Evolutionary conservation across 1,140 invertebrate species (phyloP), one percentile per base, ranked within the genome.

Genomic region (Eriosoma lanigerum): DNA sequence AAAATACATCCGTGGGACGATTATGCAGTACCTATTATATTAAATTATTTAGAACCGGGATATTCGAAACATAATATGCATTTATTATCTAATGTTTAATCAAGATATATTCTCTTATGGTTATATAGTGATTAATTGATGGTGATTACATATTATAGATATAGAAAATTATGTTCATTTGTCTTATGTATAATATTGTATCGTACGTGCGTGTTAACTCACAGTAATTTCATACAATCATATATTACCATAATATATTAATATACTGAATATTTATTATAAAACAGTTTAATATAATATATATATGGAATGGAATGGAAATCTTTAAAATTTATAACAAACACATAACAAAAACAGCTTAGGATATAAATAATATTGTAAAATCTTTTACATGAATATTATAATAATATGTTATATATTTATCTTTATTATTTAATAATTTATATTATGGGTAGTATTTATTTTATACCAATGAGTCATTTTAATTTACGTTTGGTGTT

Each of bases 31-130:
- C n/a, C n/a, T n/a, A n/a, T n/a, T n/a, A n/a, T n/a, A n/a, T n/a
- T 48, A 38, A 8, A 68, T 68, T 48, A 68, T 48, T 68, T 46
- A 68, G n/a, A 48, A 68, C 66, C 66, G 9, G 21, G 54, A 24
- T 12, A 3, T 24, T 58, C 10, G 9, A 58, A 58, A 56, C 19
- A 9, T 6, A 44, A 48, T 48, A 48, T 46, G 44, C 64, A 46
- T 68, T 68, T 26, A 17, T 68, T 68, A 68, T 68, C 66, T 68
- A 68, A 46, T 24, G 66, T 68, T 68, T 26, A 68, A 68, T 68
- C 66, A 48, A 68, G 38, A 9, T 19, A 68, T 46, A 48, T 64
- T 38, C 4, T 44, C 62, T 38, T 26, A 68, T 24, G 44, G 21
- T 2, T 38, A 38, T 38, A 38, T 13, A 21, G 66, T 68, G 66